Percentiles rank a stretch among this genome's conserved stretches.
phyloP scores from a whole-genome alignment of 2,113 vertebrate species.

The Apeltes quadracus region DNA sequence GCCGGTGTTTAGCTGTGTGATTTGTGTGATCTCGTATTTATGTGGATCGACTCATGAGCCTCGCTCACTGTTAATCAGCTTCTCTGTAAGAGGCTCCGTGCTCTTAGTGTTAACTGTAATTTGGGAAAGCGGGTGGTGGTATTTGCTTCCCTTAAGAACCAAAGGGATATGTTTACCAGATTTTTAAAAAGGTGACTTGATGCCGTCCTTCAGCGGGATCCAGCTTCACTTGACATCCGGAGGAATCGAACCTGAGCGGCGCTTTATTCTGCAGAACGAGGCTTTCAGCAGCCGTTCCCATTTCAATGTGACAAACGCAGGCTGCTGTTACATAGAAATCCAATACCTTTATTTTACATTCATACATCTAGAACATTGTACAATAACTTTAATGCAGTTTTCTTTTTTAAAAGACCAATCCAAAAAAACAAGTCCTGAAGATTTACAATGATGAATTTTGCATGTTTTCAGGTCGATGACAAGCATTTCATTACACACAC shows the following conservation, averaged over 20 bases:
- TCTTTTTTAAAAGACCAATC: slow-evolving; percentile 77
- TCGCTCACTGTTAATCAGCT: neutral
- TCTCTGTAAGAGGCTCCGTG: too few relatives aligned
- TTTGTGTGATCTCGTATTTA: too few relatives aligned
- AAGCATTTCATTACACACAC: slow-evolving; percentile 73
- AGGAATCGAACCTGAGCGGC: neutral
- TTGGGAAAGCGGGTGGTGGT: neutral
- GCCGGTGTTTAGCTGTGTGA: neutral
- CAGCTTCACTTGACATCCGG: neutral
- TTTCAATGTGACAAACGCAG: slow-evolving; percentile 9
- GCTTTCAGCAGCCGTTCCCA: neutral
- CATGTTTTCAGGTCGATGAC: slow-evolving; percentile 71
- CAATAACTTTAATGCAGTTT: slow-evolving; percentile 91
- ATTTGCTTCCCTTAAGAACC: neutral
- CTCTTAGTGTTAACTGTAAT: neutral
- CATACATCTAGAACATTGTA: slow-evolving; percentile 96
- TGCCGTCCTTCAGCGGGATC: neutral
- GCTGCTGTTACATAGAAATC: slow-evolving; percentile 78
- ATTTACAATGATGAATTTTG: slow-evolving; percentile 77
- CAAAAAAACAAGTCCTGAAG: slow-evolving; percentile 88
- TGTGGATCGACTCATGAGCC: neutral
- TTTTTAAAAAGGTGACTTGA: neutral
- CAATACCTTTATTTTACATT: slow-evolving; percentile 97
- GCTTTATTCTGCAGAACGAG: neutral
- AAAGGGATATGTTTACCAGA: neutral